These are phyloP conservation scores for Dunckerocampus dactyliophorus DNA, from an alignment of 2,113 vertebrate genomes.

Conservation along the genomic window DNA sequence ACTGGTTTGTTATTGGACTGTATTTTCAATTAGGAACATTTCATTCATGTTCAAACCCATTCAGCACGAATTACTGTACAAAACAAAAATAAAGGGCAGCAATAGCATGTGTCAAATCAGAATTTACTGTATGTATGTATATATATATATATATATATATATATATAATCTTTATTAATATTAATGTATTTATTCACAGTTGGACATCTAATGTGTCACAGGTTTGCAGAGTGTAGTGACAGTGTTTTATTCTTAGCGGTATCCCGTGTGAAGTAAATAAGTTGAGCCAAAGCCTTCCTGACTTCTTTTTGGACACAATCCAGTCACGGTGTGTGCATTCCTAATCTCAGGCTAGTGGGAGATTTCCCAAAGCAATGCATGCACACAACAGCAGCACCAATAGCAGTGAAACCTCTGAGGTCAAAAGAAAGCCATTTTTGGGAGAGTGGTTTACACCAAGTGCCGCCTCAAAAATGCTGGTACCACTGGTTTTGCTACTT, in stretches of 20 bases:
- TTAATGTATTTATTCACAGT: background rate
- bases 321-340: constrained; percentile 18
- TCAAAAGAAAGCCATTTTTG: background rate
- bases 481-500: too few species aligned
- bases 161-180: background rate
- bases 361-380: background rate
- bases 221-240: constrained; percentile 3
- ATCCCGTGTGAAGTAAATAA: constrained; percentile 9
- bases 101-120: background rate
- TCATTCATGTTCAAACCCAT: background rate
- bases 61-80: background rate
- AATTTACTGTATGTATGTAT: too few species aligned
- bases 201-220: background rate
- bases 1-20: background rate
- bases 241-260: constrained; percentile 14
- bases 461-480: too few species aligned
- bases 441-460: too few species aligned
- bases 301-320: constrained; percentile 21
- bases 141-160: too few species aligned
- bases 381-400: background rate
- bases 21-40: background rate
- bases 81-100: background rate
- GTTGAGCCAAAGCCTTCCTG: constrained; percentile 38
- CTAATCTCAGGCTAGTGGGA: constrained; percentile 35
- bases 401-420: background rate